Evolutionary conservation across 2,797 vertebrate species (phyloP).

Genomic region (Harpagifer antarcticus): DNA sequence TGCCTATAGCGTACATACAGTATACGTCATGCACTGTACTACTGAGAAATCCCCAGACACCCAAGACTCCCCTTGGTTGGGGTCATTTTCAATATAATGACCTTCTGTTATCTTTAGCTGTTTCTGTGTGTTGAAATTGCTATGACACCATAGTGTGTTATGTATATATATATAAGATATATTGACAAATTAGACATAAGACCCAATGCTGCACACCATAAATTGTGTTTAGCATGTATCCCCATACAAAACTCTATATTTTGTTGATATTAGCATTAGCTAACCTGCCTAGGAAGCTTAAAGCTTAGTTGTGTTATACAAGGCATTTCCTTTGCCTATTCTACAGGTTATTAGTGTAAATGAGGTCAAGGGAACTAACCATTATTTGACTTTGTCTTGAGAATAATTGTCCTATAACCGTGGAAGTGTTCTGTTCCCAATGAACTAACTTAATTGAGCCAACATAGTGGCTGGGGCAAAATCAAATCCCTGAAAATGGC

Average conservation of each 20-base stretch:
- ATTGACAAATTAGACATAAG: constrained; percentile 34
- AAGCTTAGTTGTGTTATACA: constrained; percentile 25
- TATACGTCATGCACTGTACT: constrained; percentile 34
- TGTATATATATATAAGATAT: not conserved
- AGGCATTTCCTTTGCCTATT: not conserved
- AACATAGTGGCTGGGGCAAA: not conserved
- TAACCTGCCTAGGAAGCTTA: constrained; percentile 4
- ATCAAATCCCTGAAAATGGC: not conserved
- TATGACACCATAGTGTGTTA: constrained; percentile 5
- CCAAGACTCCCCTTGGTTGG: constrained; percentile 11
- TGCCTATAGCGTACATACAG: constrained; percentile 19
- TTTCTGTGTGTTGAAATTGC: constrained; percentile 28
- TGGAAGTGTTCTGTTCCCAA: not conserved
- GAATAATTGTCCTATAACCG: not conserved
- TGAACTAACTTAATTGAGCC: not conserved
- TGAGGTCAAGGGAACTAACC: constrained; percentile 15
- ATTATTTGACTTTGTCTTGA: constrained; percentile 5
- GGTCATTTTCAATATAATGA: constrained; percentile 22
- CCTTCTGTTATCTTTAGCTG: constrained; percentile 23
- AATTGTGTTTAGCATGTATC: constrained; percentile 35
- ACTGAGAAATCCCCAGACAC: constrained; percentile 38
- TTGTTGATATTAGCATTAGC: constrained; percentile 24
- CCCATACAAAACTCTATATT: constrained; percentile 19
- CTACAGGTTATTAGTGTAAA: constrained; percentile 15
- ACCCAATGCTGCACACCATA: not conserved